Conservation (phyloP, 1,140 invertebrate genomes). For the Lepidurus apus region DNA sequence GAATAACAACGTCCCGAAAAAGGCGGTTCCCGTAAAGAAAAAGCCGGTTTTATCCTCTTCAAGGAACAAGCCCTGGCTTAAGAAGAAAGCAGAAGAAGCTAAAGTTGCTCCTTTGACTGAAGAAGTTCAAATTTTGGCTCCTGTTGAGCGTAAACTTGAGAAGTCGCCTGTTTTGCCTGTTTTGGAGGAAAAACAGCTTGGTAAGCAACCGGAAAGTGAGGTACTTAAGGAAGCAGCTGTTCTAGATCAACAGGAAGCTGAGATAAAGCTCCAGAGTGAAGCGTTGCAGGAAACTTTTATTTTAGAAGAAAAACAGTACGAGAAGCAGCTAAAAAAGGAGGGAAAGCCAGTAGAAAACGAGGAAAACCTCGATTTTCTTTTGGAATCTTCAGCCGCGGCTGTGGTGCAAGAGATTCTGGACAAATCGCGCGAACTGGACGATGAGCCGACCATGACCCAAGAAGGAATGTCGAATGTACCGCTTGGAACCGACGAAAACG, state of each 20-base stretch:
- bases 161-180: background rate
- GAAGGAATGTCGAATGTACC: background rate
- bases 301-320: too few relatives aligned
- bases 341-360: background rate
- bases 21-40: background rate
- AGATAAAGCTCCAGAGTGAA: too few relatives aligned
- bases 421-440: background rate
- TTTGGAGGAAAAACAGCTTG: background rate
- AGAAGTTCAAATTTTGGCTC: background rate
- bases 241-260: background rate
- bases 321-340: too few relatives aligned
- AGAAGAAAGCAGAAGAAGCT: constrained; percentile 15
- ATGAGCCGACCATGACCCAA: background rate
- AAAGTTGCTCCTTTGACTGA: background rate
- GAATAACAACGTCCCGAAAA: background rate
- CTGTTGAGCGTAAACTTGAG: background rate
- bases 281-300: too few relatives aligned
- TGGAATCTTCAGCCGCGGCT: background rate
- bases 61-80: background rate
- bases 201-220: background rate
- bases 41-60: background rate
- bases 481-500: background rate
- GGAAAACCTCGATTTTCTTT: background rate
- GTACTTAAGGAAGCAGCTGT: background rate
- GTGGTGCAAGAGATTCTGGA: background rate